Evolutionary conservation across 1,140 invertebrate species (phyloP).

Genomic region (Cyclina sinensis): DNA sequence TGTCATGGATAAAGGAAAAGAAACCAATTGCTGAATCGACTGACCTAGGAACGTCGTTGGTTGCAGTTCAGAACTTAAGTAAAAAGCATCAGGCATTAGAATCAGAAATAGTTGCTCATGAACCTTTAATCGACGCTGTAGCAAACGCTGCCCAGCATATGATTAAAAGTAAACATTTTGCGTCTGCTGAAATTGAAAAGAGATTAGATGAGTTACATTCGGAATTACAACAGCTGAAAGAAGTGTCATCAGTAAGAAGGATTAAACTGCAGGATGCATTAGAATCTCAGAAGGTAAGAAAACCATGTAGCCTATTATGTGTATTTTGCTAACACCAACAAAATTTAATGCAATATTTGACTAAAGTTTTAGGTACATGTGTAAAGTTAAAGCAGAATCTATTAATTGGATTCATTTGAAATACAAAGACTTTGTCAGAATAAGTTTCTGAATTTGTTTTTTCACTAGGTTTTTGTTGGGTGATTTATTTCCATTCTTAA

Average conservation of each 20-base stretch:
- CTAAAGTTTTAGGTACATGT: background rate
- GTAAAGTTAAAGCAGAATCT: no score
- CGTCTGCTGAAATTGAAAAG: constrained; percentile 95
- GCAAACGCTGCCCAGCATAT: constrained; percentile 95
- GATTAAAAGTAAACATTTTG: constrained; percentile 97
- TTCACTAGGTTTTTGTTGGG: no score
- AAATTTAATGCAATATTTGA: background rate
- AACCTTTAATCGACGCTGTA: constrained; percentile 95
- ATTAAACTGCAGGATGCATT: constrained; percentile 98
- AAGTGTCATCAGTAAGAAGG: constrained; percentile 92
- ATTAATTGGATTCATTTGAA: no score
- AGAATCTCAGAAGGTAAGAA: constrained; percentile 92
- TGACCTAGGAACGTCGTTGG: constrained; percentile 96
- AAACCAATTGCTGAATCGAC: constrained; percentile 98
- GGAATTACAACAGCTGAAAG: constrained; percentile 93
- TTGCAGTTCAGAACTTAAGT: constrained; percentile 99
- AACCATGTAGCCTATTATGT: no score
- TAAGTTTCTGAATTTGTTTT: no score
- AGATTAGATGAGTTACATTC: constrained; percentile 93
- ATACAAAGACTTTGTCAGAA: no score
- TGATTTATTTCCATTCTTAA: no score
- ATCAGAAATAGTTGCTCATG: constrained; percentile 98
- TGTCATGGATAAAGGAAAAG: constrained; percentile 99
- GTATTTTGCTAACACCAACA: no score
- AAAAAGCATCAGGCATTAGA: constrained; percentile 95